phyloP scores from a whole-genome alignment of 2,797 vertebrate genomes.

The Adelosebastes latens region DNA sequence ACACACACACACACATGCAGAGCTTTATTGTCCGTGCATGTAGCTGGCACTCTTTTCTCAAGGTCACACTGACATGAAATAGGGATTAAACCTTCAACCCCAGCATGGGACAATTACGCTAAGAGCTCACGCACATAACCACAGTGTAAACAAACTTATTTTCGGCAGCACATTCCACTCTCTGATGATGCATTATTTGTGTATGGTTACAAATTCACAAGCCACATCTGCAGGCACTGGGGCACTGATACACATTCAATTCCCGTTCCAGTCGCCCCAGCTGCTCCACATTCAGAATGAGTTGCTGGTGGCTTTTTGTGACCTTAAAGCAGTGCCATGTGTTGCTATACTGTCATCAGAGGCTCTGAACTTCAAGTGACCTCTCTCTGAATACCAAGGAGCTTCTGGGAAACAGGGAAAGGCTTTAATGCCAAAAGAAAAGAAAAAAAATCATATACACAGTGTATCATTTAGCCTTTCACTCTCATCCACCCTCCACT shows the following conservation, averaged over 20 bases:
- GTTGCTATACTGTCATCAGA: slow-evolving; percentile 24
- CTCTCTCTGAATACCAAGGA: slow-evolving; percentile 21
- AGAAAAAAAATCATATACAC: neutral
- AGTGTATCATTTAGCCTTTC: neutral
- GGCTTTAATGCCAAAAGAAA: slow-evolving; percentile 6
- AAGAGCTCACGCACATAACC: slow-evolving; percentile 16
- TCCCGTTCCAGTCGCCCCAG: slow-evolving; percentile 12
- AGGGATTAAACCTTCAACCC: slow-evolving; percentile 38
- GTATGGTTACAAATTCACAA: slow-evolving; percentile 15
- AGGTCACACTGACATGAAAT: slow-evolving; percentile 25
- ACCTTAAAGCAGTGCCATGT: slow-evolving; percentile 40
- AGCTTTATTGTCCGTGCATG: neutral
- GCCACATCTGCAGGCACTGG: neutral
- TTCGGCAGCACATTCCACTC: slow-evolving; percentile 18
- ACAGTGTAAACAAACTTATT: slow-evolving; percentile 6
- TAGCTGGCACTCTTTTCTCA: neutral
- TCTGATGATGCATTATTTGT: slow-evolving; percentile 49
- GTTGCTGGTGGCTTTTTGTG: slow-evolving; percentile 37
- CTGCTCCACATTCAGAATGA: slow-evolving; percentile 43
- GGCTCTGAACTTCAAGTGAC: slow-evolving; percentile 26
- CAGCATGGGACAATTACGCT: neutral
- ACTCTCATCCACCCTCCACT: neutral
- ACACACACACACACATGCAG: neutral
- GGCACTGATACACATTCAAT: slow-evolving; percentile 38
- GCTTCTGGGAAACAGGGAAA: neutral